Conservation (phyloP, 2,113 vertebrate genomes). For the Narcine bancroftii region DNA sequence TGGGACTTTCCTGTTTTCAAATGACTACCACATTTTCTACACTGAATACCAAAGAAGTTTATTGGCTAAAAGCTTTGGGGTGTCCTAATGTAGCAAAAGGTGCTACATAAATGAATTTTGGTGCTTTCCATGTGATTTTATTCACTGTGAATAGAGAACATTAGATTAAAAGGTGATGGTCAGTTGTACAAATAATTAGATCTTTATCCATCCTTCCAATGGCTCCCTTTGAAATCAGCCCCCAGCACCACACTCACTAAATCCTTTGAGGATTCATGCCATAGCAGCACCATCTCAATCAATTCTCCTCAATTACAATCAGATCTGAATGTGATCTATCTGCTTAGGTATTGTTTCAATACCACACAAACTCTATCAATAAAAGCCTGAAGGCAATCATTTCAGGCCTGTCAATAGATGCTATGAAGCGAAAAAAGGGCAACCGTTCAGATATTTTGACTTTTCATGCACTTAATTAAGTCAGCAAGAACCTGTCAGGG, state of each 20-base stretch:
- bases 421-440: constrained; percentile 75
- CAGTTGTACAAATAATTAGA: constrained; percentile 54
- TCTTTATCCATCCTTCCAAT: constrained; percentile 47
- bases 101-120: neutral
- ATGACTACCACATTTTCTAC: neutral
- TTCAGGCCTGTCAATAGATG: constrained; percentile 82
- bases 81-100: neutral
- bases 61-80: neutral
- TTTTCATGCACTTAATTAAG: constrained; percentile 91
- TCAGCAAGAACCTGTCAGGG: constrained; percentile 96
- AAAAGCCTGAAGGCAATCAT: constrained; percentile 86
- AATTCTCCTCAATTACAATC: constrained; percentile 97
- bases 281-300: constrained; percentile 72
- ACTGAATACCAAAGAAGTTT: neutral
- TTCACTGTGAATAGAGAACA: neutral
- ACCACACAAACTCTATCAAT: constrained; percentile 87
- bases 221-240: constrained; percentile 50
- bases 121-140: neutral
- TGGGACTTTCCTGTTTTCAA: neutral
- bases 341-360: constrained; percentile 97
- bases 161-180: neutral
- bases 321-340: constrained; percentile 99
- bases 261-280: constrained; percentile 54
- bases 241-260: constrained; percentile 46
- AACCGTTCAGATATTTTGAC: constrained; percentile 79